Conservation (phyloP, 2,797 vertebrate genomes). For the Trichosurus vulpecula region DNA sequence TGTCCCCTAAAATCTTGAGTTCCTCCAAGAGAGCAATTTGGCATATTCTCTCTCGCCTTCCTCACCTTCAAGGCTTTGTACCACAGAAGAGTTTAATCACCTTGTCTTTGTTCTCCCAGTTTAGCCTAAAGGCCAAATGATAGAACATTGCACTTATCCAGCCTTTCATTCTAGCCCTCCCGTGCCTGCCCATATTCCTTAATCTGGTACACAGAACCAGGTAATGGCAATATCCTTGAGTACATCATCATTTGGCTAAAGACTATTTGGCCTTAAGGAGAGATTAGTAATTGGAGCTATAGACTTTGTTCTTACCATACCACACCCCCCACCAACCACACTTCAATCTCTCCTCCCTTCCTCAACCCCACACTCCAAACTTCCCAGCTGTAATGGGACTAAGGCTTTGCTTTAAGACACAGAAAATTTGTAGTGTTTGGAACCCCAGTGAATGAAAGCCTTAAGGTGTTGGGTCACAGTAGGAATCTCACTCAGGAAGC, state of each 20-base stretch:
- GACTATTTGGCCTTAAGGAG: neutral
- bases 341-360: too few relatives aligned
- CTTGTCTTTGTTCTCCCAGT: neutral
- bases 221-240: neutral
- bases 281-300: neutral
- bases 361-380: neutral
- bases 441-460: too few relatives aligned
- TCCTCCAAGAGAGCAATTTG: neutral
- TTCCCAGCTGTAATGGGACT: neutral
- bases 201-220: neutral
- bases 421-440: neutral
- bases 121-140: neutral
- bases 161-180: neutral
- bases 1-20: neutral
- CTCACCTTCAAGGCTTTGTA: neutral
- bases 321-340: too few relatives aligned
- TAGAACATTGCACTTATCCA: neutral
- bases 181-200: neutral
- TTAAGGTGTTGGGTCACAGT: neutral
- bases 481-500: neutral
- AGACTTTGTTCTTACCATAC: neutral
- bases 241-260: neutral
- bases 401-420: neutral
- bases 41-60: neutral
- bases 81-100: neutral